Evolutionary conservation across 2,888 invertebrate species (phyloP).

Genomic region (Stenolophus ochropezus): DNA sequence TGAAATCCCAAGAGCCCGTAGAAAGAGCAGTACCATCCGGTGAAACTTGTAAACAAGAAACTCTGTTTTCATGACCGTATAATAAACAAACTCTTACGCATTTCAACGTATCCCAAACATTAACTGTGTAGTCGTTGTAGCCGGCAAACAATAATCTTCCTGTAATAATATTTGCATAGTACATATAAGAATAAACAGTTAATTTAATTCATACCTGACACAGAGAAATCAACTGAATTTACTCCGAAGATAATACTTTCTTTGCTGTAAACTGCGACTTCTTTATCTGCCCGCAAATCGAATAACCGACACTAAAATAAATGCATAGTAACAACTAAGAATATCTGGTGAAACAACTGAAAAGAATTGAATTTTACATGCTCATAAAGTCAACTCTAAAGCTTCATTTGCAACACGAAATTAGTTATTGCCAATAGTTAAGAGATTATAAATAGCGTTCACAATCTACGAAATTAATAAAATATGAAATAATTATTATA

Average conservation of each 20-base stretch:
- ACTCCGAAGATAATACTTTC: slow-evolving; percentile 98
- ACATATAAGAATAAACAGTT: not conserved
- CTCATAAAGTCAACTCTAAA: not conserved
- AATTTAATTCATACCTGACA: slow-evolving; percentile 77
- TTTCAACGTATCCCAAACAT: slow-evolving; percentile 98
- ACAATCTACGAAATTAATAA: no score
- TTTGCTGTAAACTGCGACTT: slow-evolving; percentile 96
- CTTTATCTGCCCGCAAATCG: slow-evolving; percentile 97
- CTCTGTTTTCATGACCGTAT: slow-evolving; percentile 97
- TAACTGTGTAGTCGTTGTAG: slow-evolving; percentile 98
- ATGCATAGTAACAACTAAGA: not conserved
- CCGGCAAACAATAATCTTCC: slow-evolving; percentile 97
- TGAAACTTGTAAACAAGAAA: slow-evolving; percentile 92
- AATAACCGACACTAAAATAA: slow-evolving; percentile 89
- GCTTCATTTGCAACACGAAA: no score
- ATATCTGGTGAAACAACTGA: slow-evolving; percentile 37
- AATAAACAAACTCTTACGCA: slow-evolving; percentile 91
- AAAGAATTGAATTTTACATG: not conserved
- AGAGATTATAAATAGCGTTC: no score
- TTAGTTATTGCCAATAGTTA: no score
- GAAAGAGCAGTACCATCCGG: slow-evolving; percentile 98
- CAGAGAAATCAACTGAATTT: slow-evolving; percentile 97
- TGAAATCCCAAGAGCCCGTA: slow-evolving; percentile 98
- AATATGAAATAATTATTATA: no score
- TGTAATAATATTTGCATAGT: slow-evolving; percentile 68